Percentiles rank a stretch among this genome's conserved stretches.
Conservation (phyloP, 2,797 vertebrate genomes). For the Propithecus perrieri region DNA sequence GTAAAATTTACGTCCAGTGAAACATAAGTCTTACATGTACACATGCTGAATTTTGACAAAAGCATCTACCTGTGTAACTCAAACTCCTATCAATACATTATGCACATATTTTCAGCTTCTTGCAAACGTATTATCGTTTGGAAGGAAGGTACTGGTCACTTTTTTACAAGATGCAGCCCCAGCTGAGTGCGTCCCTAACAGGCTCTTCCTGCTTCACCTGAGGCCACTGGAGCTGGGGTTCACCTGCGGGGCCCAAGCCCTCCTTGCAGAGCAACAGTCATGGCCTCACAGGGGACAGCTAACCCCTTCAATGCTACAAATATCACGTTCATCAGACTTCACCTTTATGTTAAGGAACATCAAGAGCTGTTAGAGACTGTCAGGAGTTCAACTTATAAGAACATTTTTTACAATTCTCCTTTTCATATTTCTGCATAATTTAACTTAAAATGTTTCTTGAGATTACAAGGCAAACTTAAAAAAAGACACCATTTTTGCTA, state of each 20-base stretch:
- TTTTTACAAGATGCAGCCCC: accelerated
- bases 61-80: background rate
- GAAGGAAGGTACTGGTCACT: background rate
- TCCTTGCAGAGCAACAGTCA: background rate
- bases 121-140: background rate
- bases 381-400: background rate
- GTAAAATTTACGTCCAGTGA: background rate
- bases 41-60: background rate
- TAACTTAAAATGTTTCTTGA: background rate
- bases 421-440: background rate
- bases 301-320: no score
- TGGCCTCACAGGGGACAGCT: background rate
- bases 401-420: background rate
- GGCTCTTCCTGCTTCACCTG: background rate
- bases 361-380: background rate
- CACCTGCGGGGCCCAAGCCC: background rate
- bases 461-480: background rate
- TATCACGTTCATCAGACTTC: background rate
- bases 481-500: background rate
- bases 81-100: background rate
- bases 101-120: background rate
- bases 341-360: background rate
- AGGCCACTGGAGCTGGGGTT: no score
- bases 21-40: background rate
- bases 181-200: background rate